Percentiles rank a stretch among this genome's conserved stretches.
Evolutionary conservation across 2,113 vertebrate genomes (phyloP).

Genomic region (Peucedramus taeniatus): DNA sequence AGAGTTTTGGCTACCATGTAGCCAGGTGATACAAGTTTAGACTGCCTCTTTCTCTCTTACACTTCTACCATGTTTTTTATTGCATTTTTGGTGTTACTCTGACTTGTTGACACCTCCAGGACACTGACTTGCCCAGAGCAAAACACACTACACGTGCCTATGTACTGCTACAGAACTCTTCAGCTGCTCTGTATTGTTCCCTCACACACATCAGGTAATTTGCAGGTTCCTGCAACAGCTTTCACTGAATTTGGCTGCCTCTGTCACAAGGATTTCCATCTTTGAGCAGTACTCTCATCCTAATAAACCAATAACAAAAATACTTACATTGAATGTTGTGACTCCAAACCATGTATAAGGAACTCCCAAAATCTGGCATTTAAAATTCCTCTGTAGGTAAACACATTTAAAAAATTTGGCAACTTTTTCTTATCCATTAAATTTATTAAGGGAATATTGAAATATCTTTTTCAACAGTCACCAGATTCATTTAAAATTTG

Average conservation of each 20-base stretch:
- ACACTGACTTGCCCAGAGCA: rapidly evolving
- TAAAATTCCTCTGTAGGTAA: neutral
- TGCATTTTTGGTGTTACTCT: neutral
- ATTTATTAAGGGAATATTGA: neutral
- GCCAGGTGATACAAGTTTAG: neutral
- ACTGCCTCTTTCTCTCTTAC: neutral
- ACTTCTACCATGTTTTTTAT: neutral
- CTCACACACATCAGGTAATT: neutral
- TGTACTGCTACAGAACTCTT: neutral
- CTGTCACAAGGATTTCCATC: neutral
- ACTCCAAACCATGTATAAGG: neutral
- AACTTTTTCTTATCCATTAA: neutral
- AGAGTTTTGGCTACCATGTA: neutral
- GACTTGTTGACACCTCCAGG: neutral
- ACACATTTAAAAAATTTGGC: neutral
- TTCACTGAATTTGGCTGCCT: neutral
- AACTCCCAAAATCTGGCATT: neutral
- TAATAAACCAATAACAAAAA: neutral
- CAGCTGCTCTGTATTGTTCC: neutral
- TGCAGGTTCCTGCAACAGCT: neutral
- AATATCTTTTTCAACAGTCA: neutral
- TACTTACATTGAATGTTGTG: neutral
- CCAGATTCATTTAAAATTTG: neutral
- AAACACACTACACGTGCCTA: neutral
- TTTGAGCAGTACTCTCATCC: neutral